Conservation (phyloP, 2,113 vertebrate genomes). For the Turnix velox region DNA sequence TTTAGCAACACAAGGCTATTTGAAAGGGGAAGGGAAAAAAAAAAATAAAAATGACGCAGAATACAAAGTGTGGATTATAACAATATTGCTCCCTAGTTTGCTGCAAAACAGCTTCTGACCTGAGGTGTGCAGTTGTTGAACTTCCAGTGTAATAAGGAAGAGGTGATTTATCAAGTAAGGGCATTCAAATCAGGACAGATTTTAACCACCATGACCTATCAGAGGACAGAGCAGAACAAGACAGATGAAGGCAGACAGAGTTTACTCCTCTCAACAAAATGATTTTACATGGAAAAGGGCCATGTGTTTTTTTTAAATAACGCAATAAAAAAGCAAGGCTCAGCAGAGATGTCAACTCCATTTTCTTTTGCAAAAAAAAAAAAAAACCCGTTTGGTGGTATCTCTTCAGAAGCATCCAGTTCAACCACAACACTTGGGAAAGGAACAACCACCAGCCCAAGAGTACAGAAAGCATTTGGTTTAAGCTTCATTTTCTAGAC, state of each 20-base stretch:
- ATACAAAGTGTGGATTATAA: rapidly evolving
- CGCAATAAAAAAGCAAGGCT: neutral
- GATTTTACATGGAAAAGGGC: neutral
- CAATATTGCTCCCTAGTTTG: neutral
- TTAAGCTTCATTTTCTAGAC: neutral
- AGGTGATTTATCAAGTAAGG: neutral
- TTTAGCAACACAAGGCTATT: neutral
- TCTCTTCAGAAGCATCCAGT: neutral
- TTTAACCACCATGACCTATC: neutral
- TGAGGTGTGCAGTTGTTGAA: neutral
- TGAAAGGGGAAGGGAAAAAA: neutral
- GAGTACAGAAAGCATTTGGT: neutral
- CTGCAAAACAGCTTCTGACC: neutral
- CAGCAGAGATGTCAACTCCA: neutral
- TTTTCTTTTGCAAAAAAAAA: neutral
- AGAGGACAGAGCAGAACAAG: neutral
- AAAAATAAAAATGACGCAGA: neutral
- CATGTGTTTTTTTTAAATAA: neutral
- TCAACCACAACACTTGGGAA: neutral
- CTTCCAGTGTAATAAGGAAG: neutral
- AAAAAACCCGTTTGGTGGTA: neutral
- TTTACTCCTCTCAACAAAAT: neutral
- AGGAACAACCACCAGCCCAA: neutral
- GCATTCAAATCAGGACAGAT: neutral
- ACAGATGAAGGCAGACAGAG: neutral